Evolutionary conservation across 1,140 invertebrate species (phyloP).

Genomic region (Lanistes nyassanus): DNA sequence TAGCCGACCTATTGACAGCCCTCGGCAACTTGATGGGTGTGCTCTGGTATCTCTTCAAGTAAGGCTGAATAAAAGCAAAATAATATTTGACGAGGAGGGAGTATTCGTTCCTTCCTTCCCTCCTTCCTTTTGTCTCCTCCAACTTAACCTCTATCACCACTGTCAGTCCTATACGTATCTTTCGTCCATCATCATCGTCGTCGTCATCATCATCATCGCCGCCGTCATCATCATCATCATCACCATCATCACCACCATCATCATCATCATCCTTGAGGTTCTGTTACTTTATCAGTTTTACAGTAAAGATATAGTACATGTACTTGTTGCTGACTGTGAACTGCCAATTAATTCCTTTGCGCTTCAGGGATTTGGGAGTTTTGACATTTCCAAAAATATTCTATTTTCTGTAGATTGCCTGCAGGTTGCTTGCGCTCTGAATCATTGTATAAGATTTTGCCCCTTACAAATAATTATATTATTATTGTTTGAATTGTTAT

Average conservation of each 20-base stretch:
- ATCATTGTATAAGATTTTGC: no score
- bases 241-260: background rate
- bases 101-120: no score
- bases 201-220: conserved; percentile 19
- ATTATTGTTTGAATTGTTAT: background rate
- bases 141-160: no score
- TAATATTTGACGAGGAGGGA: no score
- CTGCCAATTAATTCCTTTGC: background rate
- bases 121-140: no score
- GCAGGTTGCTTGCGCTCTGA: no score
- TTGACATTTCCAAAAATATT: background rate
- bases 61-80: no score
- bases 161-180: no score
- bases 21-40: conserved; percentile 50
- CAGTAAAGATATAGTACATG: no score
- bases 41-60: conserved; percentile 38
- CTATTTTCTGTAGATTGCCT: no score
- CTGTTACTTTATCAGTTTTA: background rate
- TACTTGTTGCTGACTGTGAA: no score
- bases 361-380: background rate
- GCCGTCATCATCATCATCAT: conserved; percentile 4
- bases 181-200: conserved; percentile 10
- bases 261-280: conserved; percentile 12
- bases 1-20: conserved; percentile 46
- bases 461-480: background rate